Evolutionary conservation across 2,888 invertebrate species (phyloP).

Genomic region (Mycalesis mineus): DNA sequence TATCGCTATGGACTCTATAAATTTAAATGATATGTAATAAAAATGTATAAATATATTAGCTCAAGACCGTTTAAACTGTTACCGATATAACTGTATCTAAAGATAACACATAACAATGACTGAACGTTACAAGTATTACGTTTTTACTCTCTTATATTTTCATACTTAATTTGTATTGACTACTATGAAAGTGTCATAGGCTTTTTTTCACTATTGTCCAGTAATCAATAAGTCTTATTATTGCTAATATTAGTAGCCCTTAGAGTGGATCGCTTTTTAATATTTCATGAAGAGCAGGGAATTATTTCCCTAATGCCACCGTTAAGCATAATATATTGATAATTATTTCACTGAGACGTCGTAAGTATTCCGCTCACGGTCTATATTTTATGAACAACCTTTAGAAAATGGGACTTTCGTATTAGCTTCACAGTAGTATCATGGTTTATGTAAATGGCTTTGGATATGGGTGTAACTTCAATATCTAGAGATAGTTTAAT

Average conservation of each 20-base stretch:
- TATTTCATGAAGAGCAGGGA: constrained; percentile 52
- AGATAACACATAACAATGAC: too few relatives aligned
- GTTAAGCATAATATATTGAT: constrained; percentile 67
- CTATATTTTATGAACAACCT: constrained; percentile 10
- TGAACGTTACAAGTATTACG: too few relatives aligned
- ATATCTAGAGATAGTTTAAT: too few relatives aligned
- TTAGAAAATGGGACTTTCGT: constrained; percentile 1
- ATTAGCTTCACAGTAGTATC: neutral
- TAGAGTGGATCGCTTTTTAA: constrained; percentile 35
- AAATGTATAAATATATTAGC: too few relatives aligned
- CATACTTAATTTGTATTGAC: too few relatives aligned
- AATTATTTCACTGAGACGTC: constrained; percentile 56
- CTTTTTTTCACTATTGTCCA: neutral
- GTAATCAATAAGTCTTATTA: neutral
- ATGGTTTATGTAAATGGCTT: neutral
- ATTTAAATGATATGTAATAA: too few relatives aligned
- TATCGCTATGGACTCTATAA: too few relatives aligned
- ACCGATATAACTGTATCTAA: too few relatives aligned
- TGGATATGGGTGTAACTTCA: neutral
- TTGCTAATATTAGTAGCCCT: neutral
- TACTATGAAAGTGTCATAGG: too few relatives aligned
- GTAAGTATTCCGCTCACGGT: constrained; percentile 48
- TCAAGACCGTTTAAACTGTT: too few relatives aligned
- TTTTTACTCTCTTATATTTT: too few relatives aligned
- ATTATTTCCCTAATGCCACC: constrained; percentile 67